Percentiles rank a stretch among this genome's conserved stretches.
These are phyloP conservation scores for Oxyteleia sp. DNA, from an alignment of 2,888 invertebrate genomes.

Conservation along the genomic window DNA sequence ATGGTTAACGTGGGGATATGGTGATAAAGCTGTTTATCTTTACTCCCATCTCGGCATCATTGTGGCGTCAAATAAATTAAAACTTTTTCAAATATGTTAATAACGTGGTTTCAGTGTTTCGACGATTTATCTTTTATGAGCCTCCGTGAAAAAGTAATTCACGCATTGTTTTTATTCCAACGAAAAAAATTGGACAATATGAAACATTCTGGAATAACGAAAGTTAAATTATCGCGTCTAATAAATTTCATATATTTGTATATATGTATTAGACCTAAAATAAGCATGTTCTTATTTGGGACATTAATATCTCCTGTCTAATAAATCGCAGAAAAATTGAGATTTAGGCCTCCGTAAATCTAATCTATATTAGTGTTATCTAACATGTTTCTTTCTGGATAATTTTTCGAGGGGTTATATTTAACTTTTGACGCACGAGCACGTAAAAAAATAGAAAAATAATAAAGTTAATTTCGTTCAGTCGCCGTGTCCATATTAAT, in stretches of 20 bases:
- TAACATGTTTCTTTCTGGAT: neutral
- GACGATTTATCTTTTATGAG: neutral
- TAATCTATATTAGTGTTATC: conserved; percentile 1
- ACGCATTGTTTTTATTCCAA: neutral
- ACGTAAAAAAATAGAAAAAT: neutral
- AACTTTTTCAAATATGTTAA: conserved; percentile 2
- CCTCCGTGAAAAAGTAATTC: neutral
- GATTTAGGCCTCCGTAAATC: conserved; percentile 15
- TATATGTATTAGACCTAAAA: conserved; percentile 16
- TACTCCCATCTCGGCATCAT: neutral
- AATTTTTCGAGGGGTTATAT: neutral
- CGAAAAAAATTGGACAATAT: conserved; percentile 12
- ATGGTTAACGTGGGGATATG: conserved; percentile 11
- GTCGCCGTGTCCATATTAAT: too few relatives aligned
- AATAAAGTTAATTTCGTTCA: too few relatives aligned
- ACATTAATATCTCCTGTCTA: conserved; percentile 26
- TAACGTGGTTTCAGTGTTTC: neutral
- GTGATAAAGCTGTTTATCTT: conserved; percentile 8
- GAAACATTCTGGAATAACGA: neutral
- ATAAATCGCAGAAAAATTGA: conserved; percentile 20
- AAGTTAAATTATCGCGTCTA: conserved; percentile 6
- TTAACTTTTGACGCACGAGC: neutral
- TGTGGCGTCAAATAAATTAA: neutral
- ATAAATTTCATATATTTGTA: conserved; percentile 25
- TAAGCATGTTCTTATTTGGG: conserved; percentile 19